Base-by-base conservation (phyloP, 2,888 invertebrate genomes). In the Caenorhabditis zanzibari region DNA sequence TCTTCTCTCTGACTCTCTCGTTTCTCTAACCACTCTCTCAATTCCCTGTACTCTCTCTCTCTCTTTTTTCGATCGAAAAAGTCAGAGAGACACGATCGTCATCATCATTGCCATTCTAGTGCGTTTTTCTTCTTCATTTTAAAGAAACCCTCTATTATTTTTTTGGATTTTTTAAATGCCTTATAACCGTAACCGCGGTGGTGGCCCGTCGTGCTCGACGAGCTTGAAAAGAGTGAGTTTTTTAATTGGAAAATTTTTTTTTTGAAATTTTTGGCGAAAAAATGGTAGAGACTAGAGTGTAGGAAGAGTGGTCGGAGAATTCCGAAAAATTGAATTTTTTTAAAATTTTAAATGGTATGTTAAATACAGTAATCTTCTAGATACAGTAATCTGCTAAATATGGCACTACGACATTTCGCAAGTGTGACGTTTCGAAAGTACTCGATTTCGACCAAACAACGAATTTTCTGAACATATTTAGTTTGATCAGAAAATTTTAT, bases 261-360 rank as follows among this genome's bases (percentile, higher is more conserved):
- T n/a, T n/a, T n/a, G n/a, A n/a, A n/a, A n/a, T n/a, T 49, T 47
- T 44, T 49, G n/a, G 32, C 14, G 19, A 12, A n/a, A 35, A n/a
- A 69, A 56, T 56, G 35, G 4, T 35, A 22, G 35, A 41, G 38
- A 32, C 59, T 72, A 72, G 47, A 72, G 49, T 61, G 28, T 72
- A 72, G 47, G 38, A 38, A 32, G 38, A 38, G 38, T 10, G n/a
- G n/a, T n/a, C n/a, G n/a, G 32, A 32, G 5, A 7, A 32, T 32
- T 32, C 32, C 7, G 32, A 7, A 32, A 32, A 7, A 7, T 32
- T 32, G n/a, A n/a, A n/a, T n/a, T n/a, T n/a, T n/a, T n/a, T n/a
- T n/a, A n/a, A n/a, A n/a, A n/a, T n/a, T n/a, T n/a, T n/a, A n/a
- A n/a, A n/a, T n/a, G n/a, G n/a, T n/a, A n/a, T n/a, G n/a, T n/a